Evolutionary conservation across 2,888 invertebrate genomes (phyloP).

Genomic region (Diploptera punctata): DNA sequence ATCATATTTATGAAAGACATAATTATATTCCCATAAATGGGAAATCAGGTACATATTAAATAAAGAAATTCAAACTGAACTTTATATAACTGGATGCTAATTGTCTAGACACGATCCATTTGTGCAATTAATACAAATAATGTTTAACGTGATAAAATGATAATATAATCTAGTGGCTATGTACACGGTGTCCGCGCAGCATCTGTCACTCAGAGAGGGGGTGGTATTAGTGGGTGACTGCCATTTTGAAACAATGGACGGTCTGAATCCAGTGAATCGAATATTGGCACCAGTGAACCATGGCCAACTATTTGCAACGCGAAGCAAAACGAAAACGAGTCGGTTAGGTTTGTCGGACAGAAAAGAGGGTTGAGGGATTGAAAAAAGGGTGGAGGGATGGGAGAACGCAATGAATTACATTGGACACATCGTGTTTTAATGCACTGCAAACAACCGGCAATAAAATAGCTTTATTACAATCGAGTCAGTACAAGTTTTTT

Average conservation of each 20-base stretch:
- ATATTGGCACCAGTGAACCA: slow-evolving; percentile 28
- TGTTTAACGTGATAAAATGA: too few relatives aligned
- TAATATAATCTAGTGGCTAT: neutral
- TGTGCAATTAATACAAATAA: too few relatives aligned
- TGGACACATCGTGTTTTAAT: slow-evolving; percentile 21
- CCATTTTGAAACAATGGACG: slow-evolving; percentile 16
- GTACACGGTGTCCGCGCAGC: neutral
- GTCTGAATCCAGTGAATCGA: slow-evolving; percentile 20
- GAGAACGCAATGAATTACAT: slow-evolving; percentile 16
- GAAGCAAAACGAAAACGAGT: neutral
- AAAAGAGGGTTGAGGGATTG: neutral
- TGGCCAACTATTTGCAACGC: slow-evolving; percentile 11
- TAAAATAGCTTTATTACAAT: slow-evolving; percentile 24
- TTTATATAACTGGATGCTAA: too few relatives aligned
- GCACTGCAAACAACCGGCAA: slow-evolving; percentile 32
- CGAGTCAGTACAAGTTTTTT: neutral
- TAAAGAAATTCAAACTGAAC: too few relatives aligned
- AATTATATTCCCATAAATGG: too few relatives aligned
- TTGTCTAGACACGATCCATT: too few relatives aligned
- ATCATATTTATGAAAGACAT: too few relatives aligned
- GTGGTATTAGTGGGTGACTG: neutral
- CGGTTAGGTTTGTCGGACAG: slow-evolving; percentile 19
- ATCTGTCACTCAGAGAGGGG: neutral
- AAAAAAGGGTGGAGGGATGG: neutral
- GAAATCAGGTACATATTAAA: too few relatives aligned